A percentile compares a stretch with the other conserved stretches of the same genome.
Conservation (phyloP, 2,113 vertebrate species). For the Arothron firmamentum region DNA sequence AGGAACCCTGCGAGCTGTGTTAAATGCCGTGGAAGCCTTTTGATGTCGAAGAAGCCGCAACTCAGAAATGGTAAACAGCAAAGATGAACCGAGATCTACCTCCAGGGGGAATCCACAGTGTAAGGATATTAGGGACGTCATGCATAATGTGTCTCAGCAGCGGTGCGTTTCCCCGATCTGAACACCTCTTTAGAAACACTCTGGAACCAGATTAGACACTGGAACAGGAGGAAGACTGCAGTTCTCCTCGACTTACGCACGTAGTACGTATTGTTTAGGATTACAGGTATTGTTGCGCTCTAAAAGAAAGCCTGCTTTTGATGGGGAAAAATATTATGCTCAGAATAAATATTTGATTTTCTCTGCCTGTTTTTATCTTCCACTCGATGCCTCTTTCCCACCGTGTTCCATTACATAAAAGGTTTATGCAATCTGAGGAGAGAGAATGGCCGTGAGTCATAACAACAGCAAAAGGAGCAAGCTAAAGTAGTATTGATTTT, state of each 20-base stretch:
- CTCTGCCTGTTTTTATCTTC: slow-evolving; percentile 71
- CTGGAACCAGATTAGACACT: slow-evolving; percentile 44
- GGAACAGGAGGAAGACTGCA: background rate
- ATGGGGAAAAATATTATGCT: slow-evolving; percentile 49
- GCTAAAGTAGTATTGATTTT: slow-evolving; percentile 64
- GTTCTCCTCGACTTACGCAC: slow-evolving; percentile 12
- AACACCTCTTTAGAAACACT: slow-evolving; percentile 39
- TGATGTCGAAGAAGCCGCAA: slow-evolving; percentile 69
- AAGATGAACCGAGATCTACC: slow-evolving; percentile 71
- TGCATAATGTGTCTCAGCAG: slow-evolving; percentile 68
- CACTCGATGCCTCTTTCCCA: slow-evolving; percentile 69
- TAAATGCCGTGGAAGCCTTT: slow-evolving; percentile 72
- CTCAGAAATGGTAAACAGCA: slow-evolving; percentile 71
- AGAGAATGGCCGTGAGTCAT: slow-evolving; percentile 71
- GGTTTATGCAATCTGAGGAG: slow-evolving; percentile 74
- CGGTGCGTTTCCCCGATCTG: slow-evolving; percentile 40
- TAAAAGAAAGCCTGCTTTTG: slow-evolving; percentile 42
- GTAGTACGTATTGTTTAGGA: no score
- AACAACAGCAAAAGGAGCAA: slow-evolving; percentile 57
- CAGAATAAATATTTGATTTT: slow-evolving; percentile 76
- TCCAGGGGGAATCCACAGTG: slow-evolving; percentile 67
- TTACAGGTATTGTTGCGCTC: slow-evolving; percentile 13
- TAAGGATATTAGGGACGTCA: slow-evolving; percentile 69
- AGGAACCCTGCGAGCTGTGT: slow-evolving; percentile 66
- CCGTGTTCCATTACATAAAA: slow-evolving; percentile 77